Evolutionary conservation across 53 echinoderm and acorn worm species (phyloP), one percentile per base, ranked within the genome.

Genomic region (Antedon mediterranea): DNA sequence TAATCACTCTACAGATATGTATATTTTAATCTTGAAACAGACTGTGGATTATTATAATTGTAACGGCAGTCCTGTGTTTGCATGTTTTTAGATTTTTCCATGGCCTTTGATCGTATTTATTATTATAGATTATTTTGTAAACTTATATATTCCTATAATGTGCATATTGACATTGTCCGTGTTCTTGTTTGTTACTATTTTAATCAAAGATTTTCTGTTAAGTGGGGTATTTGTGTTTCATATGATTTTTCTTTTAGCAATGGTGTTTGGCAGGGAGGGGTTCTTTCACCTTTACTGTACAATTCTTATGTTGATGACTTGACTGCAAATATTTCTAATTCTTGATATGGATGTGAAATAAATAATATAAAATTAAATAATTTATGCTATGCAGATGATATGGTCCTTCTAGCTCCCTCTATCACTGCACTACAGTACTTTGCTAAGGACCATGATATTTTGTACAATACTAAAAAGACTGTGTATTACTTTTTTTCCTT

Each of bases 41-140:
- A n/a, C n/a, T n/a, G n/a, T n/a, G n/a, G n/a, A n/a, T n/a, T n/a
- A n/a, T n/a, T n/a, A n/a, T n/a, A 73, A 73, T 31, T 74, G 31
- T 73, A 4, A 29, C 29, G 74, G 74, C 30, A 73, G 74, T 32
- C 32, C 74, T 4, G 74, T 73, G 30, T 73, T 73, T 32, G 74
- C 32, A 73, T 73, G 74, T 73, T 73, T 73, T 23, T 73, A 13
- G 74, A 73, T 32, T 74, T 74, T 74, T 31, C 31, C 13, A 29
- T 73, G 30, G 30, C 30, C 32, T 73, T 73, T 73, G 74, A 73
- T 32, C 11, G 74, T 31, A 30, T 73, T 31, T 31, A 32, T 73
- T 74, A 73, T 28, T 31, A 32, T 31, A 73, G 11, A 73, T 32
- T 73, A 31, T 73, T 73, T 31, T 13, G 29, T 31, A 73, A 73